These are phyloP conservation scores for Quadroppia sp. DNA, from an alignment of 2,888 invertebrate genomes.

Conservation along the genomic window DNA sequence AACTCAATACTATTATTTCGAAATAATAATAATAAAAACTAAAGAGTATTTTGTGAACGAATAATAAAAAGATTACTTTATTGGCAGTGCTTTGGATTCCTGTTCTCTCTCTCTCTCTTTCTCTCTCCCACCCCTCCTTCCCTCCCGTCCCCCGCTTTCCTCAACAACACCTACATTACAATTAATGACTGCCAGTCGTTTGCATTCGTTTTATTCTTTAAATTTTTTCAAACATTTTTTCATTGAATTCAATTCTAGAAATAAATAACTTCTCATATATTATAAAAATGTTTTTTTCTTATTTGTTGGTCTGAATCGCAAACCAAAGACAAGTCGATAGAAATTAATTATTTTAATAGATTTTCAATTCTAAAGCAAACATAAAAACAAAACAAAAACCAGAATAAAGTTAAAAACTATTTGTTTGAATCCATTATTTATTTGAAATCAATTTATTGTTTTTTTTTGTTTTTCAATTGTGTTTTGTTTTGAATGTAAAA, in stretches of 20 bases:
- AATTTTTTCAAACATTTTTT: not conserved
- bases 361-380: not conserved
- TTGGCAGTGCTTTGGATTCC: not conserved
- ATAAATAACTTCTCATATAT: not conserved
- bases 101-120: not conserved
- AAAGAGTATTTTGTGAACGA: not conserved
- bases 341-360: slow-evolving; percentile 22
- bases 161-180: slow-evolving; percentile 26
- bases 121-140: too few species aligned
- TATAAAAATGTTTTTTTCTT: not conserved
- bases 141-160: not conserved
- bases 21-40: not conserved
- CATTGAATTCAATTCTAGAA: not conserved
- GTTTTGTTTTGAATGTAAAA: not conserved
- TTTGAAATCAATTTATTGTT: not conserved
- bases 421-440: not conserved
- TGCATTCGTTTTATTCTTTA: not conserved
- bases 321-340: not conserved
- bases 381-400: not conserved
- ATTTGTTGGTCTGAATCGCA: not conserved
- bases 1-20: not conserved
- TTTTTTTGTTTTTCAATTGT: not conserved
- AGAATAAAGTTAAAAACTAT: not conserved
- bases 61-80: slow-evolving; percentile 3
- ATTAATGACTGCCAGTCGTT: not conserved